Evolutionary conservation across 2,888 invertebrate genomes (phyloP), one percentile per base, ranked within the genome.

Genomic region (Exephanes ischioxanthus): DNA sequence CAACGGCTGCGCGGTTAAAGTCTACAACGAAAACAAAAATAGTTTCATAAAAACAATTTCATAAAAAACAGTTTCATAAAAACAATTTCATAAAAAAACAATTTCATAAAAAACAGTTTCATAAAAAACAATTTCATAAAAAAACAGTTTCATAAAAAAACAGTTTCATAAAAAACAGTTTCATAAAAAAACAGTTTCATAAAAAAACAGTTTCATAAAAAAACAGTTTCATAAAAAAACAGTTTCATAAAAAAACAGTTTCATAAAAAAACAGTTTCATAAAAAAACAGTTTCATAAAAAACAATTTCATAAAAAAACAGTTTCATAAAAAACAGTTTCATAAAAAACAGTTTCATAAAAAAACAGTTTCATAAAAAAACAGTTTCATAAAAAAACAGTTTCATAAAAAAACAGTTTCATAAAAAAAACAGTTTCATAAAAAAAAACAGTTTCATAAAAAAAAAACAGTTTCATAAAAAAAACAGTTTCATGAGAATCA

Each of bases 1-100:
- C 19, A 92, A 89, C 73, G 91, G 90, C 84, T 91, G 92, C 16
- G 89, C 84, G 61, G 90, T 90, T 83, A 91, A 87, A 78, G 90
- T 87, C 93, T 93, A 85, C 71, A 85, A 80, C 51, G 80, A 80
- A 41, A 70, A 16, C 58, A 30, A 37, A 37, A 37, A 37, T 1
- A 37, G 37, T 41, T 41, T 3, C 41, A 16, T 9, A 41, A 53
- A 53, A 22, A 9, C 7, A 19, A 11, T 6, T 55, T 3, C 11
- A 22, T 55, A 22, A 22, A 55, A 22, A 55, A 1, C 7, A 9
- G 26, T 19, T 22, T 22, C 19, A 19, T 19, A 53, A 19, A 53
- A 53, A 6, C 4, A 0, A 2, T 26, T 26, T 26, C 2, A 26
- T 3, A 26, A n/a, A 53, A 53, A 53, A 53, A 19, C 16, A 19